These are phyloP conservation scores for Mustela lutreola DNA, from an alignment of 2,113 vertebrate genomes.

Conservation along the genomic window DNA sequence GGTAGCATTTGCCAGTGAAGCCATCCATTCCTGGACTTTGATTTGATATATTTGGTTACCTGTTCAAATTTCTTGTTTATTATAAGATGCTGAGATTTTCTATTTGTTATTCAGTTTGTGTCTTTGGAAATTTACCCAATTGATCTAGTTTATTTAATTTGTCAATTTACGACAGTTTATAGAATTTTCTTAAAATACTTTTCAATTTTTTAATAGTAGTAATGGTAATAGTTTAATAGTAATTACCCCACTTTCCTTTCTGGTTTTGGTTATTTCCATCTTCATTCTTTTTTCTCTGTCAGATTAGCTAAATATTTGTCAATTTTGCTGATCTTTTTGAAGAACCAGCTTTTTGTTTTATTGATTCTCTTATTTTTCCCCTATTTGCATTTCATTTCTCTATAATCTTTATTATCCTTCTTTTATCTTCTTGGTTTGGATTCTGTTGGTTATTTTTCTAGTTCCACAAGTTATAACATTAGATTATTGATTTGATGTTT, in stretches of 20 bases:
- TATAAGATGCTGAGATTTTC: not conserved
- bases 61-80: not conserved
- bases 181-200: not conserved
- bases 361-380: not conserved
- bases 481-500: not conserved
- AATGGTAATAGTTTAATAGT: not conserved
- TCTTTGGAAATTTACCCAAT: not conserved
- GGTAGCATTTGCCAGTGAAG: not conserved
- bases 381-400: not conserved
- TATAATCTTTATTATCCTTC: not conserved
- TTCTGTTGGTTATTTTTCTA: not conserved
- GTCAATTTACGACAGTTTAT: not conserved
- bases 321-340: not conserved
- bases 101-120: not conserved
- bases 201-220: not conserved
- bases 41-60: not conserved
- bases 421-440: not conserved
- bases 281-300: not conserved
- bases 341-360: not conserved
- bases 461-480: not conserved
- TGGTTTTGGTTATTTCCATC: not conserved
- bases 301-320: not conserved
- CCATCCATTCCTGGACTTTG: not conserved
- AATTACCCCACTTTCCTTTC: not conserved
- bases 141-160: not conserved